phyloP scores from a whole-genome alignment of 1,140 invertebrate genomes.

The Drosophila pruinosa region DNA sequence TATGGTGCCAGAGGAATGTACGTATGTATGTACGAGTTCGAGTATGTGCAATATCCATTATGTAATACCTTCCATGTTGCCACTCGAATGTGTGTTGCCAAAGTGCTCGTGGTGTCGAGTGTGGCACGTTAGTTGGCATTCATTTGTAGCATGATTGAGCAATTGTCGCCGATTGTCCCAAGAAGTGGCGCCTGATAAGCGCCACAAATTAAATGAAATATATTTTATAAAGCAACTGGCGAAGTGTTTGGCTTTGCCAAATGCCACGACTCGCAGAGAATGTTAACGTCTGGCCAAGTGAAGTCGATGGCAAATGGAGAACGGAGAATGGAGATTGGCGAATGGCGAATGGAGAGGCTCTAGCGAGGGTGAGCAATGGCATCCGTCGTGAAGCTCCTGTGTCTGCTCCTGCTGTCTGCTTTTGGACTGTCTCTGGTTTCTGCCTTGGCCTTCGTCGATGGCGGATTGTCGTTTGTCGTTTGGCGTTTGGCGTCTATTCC shows the following conservation, averaged over 20 bases:
- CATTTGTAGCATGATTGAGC: slow-evolving; percentile 65
- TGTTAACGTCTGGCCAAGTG: slow-evolving; percentile 36
- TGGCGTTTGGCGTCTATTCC: slow-evolving; percentile 54
- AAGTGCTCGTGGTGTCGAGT: not conserved
- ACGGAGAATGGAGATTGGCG: not conserved
- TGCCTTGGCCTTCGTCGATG: not conserved
- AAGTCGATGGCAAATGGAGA: slow-evolving; percentile 3
- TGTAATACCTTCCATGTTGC: not conserved
- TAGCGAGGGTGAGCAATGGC: slow-evolving; percentile 57
- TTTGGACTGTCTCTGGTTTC: not conserved
- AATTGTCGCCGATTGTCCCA: slow-evolving; percentile 71
- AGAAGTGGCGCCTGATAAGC: slow-evolving; percentile 75
- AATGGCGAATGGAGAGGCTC: slow-evolving; percentile 2
- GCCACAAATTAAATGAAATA: slow-evolving; percentile 76
- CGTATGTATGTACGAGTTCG: no score
- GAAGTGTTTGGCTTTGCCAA: slow-evolving; percentile 27
- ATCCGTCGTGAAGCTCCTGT: slow-evolving; percentile 58
- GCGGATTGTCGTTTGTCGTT: not conserved
- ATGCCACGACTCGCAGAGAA: slow-evolving; percentile 28
- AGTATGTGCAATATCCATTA: not conserved
- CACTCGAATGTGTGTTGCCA: not conserved
- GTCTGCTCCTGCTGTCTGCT: slow-evolving; percentile 1
- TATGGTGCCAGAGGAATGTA: no score
- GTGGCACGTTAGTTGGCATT: slow-evolving; percentile 6
- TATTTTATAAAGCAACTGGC: slow-evolving; percentile 40